Evolutionary conservation across 2,113 vertebrate species (phyloP).

Genomic region (Spea multiplicata): DNA sequence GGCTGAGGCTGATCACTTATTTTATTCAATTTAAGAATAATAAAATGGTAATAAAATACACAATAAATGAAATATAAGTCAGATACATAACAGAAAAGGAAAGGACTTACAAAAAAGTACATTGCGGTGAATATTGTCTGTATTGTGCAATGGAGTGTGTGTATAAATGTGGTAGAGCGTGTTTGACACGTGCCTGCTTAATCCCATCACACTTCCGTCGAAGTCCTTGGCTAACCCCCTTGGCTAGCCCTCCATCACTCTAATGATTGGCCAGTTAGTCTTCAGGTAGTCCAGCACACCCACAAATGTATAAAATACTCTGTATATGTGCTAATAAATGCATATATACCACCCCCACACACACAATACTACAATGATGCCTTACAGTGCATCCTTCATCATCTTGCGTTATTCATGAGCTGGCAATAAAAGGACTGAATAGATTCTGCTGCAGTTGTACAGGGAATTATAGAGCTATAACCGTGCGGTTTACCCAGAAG

Average conservation of each 20-base stretch:
- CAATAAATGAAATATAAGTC: too few relatives aligned
- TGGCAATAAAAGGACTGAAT: neutral
- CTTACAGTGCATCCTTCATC: neutral
- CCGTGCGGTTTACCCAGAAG: neutral
- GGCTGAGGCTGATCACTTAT: too few relatives aligned
- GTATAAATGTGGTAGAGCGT: too few relatives aligned
- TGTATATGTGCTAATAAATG: neutral
- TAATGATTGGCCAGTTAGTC: neutral
- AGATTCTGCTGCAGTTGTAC: neutral
- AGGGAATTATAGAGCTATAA: neutral
- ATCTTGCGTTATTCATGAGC: conserved; percentile 12
- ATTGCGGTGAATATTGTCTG: too few relatives aligned
- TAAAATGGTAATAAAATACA: too few relatives aligned
- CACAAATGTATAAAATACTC: neutral
- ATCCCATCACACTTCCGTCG: too few relatives aligned
- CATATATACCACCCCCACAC: neutral
- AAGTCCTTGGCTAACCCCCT: neutral
- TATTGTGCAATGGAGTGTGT: too few relatives aligned
- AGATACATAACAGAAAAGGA: too few relatives aligned
- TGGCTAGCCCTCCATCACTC: neutral
- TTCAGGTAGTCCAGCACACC: neutral
- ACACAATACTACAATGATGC: neutral
- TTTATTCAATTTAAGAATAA: too few relatives aligned
- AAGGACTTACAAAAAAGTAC: too few relatives aligned
- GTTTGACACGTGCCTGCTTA: too few relatives aligned